Percentiles rank a stretch among this genome's conserved stretches.
Evolutionary conservation across 2,113 vertebrate genomes (phyloP).

Genomic region (Solenodon paradoxus): DNA sequence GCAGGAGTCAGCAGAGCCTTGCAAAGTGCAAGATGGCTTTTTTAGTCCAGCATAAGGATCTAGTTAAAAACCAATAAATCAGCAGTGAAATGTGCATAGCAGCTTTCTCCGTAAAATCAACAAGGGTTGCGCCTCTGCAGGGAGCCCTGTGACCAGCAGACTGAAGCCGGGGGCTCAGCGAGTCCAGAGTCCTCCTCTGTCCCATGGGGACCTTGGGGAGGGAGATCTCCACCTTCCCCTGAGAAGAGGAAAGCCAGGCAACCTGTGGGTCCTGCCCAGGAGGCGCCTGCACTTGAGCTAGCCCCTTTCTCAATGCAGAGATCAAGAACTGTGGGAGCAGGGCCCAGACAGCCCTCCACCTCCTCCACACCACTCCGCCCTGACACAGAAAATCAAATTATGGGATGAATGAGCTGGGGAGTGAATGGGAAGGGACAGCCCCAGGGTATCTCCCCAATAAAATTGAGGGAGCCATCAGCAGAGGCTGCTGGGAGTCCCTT

Average conservation of each 20-base stretch:
- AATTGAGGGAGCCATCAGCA: slow-evolving; percentile 67
- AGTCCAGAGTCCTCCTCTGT: slow-evolving; percentile 73
- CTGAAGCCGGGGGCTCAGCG: slow-evolving; percentile 80
- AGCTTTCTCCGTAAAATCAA: slow-evolving; percentile 90
- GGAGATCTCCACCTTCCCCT: background rate
- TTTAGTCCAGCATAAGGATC: slow-evolving; percentile 85
- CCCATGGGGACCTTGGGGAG: slow-evolving; percentile 56
- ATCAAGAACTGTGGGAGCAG: background rate
- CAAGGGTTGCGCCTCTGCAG: slow-evolving; percentile 88
- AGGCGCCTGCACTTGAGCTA: background rate
- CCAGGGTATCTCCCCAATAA: slow-evolving; percentile 42
- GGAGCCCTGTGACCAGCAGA: slow-evolving; percentile 83
- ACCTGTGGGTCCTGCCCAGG: background rate
- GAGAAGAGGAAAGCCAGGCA: background rate
- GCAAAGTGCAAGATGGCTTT: slow-evolving; percentile 79
- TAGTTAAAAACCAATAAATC: slow-evolving; percentile 93
- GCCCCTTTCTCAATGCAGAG: background rate
- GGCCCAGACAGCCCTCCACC: background rate
- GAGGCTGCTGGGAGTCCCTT: slow-evolving; percentile 69
- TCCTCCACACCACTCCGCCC: background rate
- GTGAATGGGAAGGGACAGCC: background rate
- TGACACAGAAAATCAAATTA: slow-evolving; percentile 80
- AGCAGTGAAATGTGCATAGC: slow-evolving; percentile 89
- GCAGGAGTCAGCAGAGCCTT: slow-evolving; percentile 63
- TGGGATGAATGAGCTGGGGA: slow-evolving; percentile 65